Evolutionary conservation across 2,888 invertebrate genomes (phyloP).

Genomic region (Augochlorella aurata): DNA sequence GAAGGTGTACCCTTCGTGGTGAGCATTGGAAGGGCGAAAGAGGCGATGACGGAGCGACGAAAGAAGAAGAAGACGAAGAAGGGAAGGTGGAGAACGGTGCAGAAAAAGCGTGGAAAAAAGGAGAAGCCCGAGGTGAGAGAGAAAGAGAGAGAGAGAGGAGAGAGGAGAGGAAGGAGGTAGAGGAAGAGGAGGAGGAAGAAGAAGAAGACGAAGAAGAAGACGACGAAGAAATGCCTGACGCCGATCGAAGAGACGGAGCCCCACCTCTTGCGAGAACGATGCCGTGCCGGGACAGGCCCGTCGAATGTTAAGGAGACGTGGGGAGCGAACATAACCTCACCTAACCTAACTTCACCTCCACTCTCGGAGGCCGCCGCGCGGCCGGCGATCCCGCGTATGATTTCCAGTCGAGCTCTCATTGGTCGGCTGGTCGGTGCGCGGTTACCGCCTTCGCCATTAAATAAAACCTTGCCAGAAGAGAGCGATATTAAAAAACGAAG

Average conservation of each 20-base stretch:
- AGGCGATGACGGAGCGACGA: constrained; percentile 41
- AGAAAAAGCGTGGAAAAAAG: constrained; percentile 22
- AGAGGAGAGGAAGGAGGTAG: constrained; percentile 38
- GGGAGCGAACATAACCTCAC: constrained; percentile 73
- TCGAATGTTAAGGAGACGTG: constrained; percentile 78
- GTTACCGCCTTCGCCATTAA: constrained; percentile 75
- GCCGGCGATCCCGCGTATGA: constrained; percentile 79
- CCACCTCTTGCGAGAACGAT: constrained; percentile 72
- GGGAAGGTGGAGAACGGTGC: constrained; percentile 24
- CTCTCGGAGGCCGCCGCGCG: constrained; percentile 72
- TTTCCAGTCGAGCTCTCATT: constrained; percentile 77
- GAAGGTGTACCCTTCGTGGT: constrained; percentile 40
- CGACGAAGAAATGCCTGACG: constrained; percentile 69
- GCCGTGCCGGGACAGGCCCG: constrained; percentile 78
- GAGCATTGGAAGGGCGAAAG: constrained; percentile 38
- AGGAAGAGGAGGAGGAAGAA: constrained; percentile 48
- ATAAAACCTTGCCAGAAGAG: constrained; percentile 69
- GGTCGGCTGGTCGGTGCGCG: constrained; percentile 70
- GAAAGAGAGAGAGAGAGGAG: constrained; percentile 12
- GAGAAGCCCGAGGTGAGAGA: constrained; percentile 39
- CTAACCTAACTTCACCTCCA: constrained; percentile 76
- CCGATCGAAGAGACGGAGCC: constrained; percentile 74
- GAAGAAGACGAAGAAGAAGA: constrained; percentile 45
- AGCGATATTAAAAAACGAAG: constrained; percentile 69
- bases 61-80: constrained; percentile 63